Percentiles rank a stretch among this genome's conserved stretches.
Evolutionary conservation across 1,140 invertebrate species (phyloP).

Genomic region (Paraescarpia echinospica): DNA sequence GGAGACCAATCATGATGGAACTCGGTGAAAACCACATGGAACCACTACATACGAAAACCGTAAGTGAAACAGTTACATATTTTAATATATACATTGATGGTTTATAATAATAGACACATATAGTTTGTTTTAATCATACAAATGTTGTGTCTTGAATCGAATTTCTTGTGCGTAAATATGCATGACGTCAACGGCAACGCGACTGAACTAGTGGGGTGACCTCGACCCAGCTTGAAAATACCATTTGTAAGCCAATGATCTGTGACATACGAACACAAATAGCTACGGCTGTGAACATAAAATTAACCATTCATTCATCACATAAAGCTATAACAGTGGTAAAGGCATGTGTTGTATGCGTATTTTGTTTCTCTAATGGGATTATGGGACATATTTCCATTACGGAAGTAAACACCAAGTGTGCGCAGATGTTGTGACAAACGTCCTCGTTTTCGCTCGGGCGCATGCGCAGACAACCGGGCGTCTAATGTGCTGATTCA

Average conservation of each 20-base stretch:
- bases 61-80: not conserved
- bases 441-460: not conserved
- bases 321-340: not conserved
- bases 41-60: not conserved
- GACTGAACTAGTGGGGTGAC: not conserved
- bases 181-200: not conserved
- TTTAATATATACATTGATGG: not conserved
- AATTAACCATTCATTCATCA: not conserved
- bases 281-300: not conserved
- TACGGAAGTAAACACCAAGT: not conserved
- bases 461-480: not conserved
- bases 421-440: not conserved
- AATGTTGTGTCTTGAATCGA: not conserved
- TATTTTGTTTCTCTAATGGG: not conserved
- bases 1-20: not conserved
- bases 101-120: not conserved
- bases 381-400: not conserved
- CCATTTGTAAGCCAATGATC: not conserved
- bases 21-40: not conserved
- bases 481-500: not conserved
- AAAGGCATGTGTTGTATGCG: not conserved
- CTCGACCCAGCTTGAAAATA: not conserved
- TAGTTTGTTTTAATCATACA: not conserved
- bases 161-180: conserved; percentile 1
- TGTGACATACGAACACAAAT: not conserved